Conservation (phyloP, 2,113 vertebrate species). For the Pelecanoides urinatrix region DNA sequence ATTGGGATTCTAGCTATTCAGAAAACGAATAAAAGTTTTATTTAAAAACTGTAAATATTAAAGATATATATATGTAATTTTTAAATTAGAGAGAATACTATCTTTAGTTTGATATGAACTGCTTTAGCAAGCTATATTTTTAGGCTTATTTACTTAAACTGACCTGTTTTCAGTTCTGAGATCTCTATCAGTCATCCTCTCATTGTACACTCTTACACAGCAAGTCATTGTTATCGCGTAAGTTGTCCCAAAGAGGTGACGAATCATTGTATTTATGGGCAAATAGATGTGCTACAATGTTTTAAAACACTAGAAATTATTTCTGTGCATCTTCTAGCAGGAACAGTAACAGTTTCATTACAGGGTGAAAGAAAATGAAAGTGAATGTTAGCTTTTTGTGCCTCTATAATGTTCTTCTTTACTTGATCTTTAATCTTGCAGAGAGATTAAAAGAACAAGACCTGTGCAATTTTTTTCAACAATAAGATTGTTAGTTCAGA, state of each 20-base stretch:
- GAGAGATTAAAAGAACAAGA: conserved; percentile 15
- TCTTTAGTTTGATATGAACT: background rate
- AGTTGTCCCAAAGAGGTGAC: background rate
- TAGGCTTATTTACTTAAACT: conserved; percentile 23
- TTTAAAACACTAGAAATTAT: conserved; percentile 22
- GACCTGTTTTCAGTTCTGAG: background rate
- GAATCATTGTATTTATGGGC: background rate
- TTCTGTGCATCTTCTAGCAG: conserved; percentile 30
- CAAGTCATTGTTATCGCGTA: background rate
- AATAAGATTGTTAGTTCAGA: background rate
- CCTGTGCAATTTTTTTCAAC: background rate
- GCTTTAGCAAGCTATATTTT: background rate
- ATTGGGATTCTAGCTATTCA: background rate
- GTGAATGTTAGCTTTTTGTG: background rate
- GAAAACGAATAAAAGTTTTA: conserved; percentile 16
- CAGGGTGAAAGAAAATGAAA: conserved; percentile 11
- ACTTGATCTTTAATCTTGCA: conserved; percentile 8
- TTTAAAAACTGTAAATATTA: background rate
- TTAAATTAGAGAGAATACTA: background rate
- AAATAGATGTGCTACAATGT: conserved; percentile 14
- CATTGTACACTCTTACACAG: background rate
- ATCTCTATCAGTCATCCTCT: background rate
- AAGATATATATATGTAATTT: background rate
- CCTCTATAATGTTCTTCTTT: background rate
- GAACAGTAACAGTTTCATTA: conserved; percentile 46